Conservation (phyloP, 2,797 vertebrate species). For the Oophaga sylvatica region DNA sequence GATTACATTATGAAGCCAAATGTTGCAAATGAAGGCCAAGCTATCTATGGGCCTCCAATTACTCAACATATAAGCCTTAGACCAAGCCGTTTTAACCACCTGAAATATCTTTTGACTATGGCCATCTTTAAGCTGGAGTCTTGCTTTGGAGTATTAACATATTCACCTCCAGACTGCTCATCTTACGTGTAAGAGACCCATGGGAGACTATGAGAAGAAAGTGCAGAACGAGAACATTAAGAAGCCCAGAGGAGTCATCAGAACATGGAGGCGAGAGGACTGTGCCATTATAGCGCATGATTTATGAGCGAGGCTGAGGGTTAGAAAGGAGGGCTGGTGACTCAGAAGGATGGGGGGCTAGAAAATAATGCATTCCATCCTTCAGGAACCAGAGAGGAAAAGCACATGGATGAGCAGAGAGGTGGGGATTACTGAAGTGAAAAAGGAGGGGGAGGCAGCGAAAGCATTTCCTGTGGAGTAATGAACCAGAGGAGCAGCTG, state of each 20-base stretch:
- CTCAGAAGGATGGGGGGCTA: not conserved
- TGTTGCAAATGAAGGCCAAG: too few species aligned
- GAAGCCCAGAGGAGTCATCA: slow-evolving; percentile 22
- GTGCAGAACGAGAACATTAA: slow-evolving; percentile 30
- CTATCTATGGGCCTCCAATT: not conserved
- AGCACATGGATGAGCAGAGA: slow-evolving; percentile 21
- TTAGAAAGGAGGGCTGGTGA: slow-evolving; percentile 16
- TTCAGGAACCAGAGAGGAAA: slow-evolving; percentile 18
- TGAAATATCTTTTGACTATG: not conserved
- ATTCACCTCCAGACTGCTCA: not conserved
- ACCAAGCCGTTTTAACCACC: not conserved
- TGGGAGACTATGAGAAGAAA: not conserved
- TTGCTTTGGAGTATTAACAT: not conserved
- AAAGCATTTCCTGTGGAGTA: slow-evolving; percentile 42
- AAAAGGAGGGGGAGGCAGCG: slow-evolving; percentile 32
- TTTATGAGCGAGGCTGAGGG: slow-evolving; percentile 30
- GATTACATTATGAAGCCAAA: not conserved
- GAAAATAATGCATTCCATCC: slow-evolving; percentile 28
- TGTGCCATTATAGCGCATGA: slow-evolving; percentile 18
- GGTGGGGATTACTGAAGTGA: slow-evolving; percentile 25
- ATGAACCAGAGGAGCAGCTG: slow-evolving; percentile 21
- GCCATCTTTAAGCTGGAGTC: not conserved
- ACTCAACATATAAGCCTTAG: not conserved
- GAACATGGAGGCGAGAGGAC: not conserved
- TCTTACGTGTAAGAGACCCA: not conserved